Evolutionary conservation across 2,797 vertebrate genomes (phyloP), one percentile per base, ranked within the genome.

Genomic region (Ctenopoma multispine): DNA sequence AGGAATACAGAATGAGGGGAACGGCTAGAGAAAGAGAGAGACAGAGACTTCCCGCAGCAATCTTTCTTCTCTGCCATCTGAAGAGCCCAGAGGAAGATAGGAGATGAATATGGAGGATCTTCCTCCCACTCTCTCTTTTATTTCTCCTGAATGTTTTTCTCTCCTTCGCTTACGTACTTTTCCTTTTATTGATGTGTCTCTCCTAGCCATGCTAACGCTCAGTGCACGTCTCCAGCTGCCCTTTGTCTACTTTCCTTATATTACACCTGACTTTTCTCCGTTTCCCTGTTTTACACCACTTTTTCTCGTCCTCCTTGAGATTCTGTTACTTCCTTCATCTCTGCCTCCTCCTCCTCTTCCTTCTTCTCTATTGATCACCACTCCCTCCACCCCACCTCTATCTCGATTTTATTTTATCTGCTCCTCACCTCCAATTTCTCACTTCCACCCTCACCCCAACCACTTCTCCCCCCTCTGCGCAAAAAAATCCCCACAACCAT

Each of bases 51-150:
- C 90, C 88, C 81, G 85, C 86, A 88, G 85, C 78, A 62, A 86
- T 83, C 84, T 74, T 76, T 81, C 79, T 68, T 88, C 63, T 48
- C 63, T 50, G 67, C 74, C 63, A 81, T 88, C 63, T 85, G 82
- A 89, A 77, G 85, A 83, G 85, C 87, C 88, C 81, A 88, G 81
- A 90, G 86, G 83, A 91, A 83, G 82, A 82, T 68, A 56, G 57
- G 31, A 79, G 82, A 88, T 84, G 83, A 90, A 89, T 89, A 87
- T 84, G 75, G 80, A 79, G 63, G 77, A 87, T 79, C 73, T 55
- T 82, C 80, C 84, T 81, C 85, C 79, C 61, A 77, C 78, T 80
- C 69, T 63, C 56, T 44, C n/a, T 54, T 61, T 64, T 53, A 4
- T 71, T 50, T 64, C 67, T 73, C 17, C 36, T 54, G 18, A 74